Conservation (phyloP, 1,140 invertebrate genomes). For the Plectrocnemia conspersa region DNA sequence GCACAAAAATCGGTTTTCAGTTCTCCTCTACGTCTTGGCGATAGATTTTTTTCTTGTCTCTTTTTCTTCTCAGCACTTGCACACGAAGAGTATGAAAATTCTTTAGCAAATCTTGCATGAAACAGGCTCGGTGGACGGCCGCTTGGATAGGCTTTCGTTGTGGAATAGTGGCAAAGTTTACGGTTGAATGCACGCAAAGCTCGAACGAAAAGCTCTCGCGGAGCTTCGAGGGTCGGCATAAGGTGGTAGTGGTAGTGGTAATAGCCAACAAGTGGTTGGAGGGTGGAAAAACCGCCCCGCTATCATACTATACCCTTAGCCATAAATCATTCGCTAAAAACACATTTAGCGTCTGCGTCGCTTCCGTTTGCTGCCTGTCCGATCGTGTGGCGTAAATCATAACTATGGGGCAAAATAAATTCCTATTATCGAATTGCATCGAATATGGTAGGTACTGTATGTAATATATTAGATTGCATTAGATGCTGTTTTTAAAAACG, state of each 20-base stretch:
- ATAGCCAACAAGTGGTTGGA: slow-evolving; percentile 31
- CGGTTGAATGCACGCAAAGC: slow-evolving; percentile 22
- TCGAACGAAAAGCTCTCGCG: not conserved
- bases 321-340: slow-evolving; percentile 35
- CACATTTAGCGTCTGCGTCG: slow-evolving; percentile 32
- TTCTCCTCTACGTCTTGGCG: too few relatives aligned
- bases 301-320: too few relatives aligned
- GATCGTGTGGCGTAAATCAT: slow-evolving; percentile 23
- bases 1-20: too few relatives aligned
- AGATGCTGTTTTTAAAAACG: too few relatives aligned
- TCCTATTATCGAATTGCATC: too few relatives aligned
- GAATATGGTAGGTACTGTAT: too few relatives aligned
- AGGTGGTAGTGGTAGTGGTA: not conserved
- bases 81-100: slow-evolving; percentile 19
- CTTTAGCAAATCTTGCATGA: slow-evolving; percentile 17
- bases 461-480: too few relatives aligned
- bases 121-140: not conserved
- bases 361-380: slow-evolving; percentile 25
- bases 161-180: slow-evolving; percentile 25
- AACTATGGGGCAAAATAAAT: too few relatives aligned
- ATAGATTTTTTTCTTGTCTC: too few relatives aligned
- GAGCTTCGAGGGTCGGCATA: not conserved
- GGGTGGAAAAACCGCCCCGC: slow-evolving; percentile 8
- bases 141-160: slow-evolving; percentile 12
- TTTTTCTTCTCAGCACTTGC: too few relatives aligned